Base-by-base conservation (phyloP, 2,113 vertebrate species). In the Oxyura jamaicensis region DNA sequence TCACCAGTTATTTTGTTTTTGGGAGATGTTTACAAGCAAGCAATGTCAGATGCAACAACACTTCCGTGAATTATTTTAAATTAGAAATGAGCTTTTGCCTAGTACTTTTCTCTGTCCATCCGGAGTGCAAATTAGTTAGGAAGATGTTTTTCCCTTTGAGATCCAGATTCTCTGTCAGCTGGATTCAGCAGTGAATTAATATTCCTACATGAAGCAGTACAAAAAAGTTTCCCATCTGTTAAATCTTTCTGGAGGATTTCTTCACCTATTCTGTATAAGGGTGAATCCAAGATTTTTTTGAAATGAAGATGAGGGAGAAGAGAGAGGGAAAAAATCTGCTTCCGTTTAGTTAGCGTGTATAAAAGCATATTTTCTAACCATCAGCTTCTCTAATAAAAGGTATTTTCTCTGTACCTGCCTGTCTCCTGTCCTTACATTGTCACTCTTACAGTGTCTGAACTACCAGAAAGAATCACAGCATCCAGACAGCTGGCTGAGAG, bases 101-200 rank as follows among this genome's bases (percentile, higher is more conserved):
- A 6, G 18, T 58, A 44, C 19, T 84, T 93, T 55, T 50, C 26
- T 81, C 8, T 35, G 26, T 68, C 67, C 42, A 31, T 68, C 95
- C 25, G 16, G 31, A 80, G 19, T 53, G 39, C 5, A 48, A 48
- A 48, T 86, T 63, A 56, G 80, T 91, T 9, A 71, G 71, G 83
- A 78, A 74, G 29, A 33, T 56, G 56, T 10, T 5, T 53, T 75
- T 50, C 76, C 50, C 46, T 77, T 86, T 0, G 9, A 59, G 62
- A 35, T 93, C 62, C 65, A 84, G 20, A 31, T 79, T 95, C 60
- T 91, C 44, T 75, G 59, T 97, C 72, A 92, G 88, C 74, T 96
- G 93, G 82, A 96, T 50, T 84, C 59, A 91, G 69, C 80, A 82
- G 46, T 88, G 82, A 87, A 83, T 87, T 88, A 95, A 91, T 91